Base-by-base conservation (phyloP, 2,797 vertebrate genomes). In the Natrix natrix region DNA sequence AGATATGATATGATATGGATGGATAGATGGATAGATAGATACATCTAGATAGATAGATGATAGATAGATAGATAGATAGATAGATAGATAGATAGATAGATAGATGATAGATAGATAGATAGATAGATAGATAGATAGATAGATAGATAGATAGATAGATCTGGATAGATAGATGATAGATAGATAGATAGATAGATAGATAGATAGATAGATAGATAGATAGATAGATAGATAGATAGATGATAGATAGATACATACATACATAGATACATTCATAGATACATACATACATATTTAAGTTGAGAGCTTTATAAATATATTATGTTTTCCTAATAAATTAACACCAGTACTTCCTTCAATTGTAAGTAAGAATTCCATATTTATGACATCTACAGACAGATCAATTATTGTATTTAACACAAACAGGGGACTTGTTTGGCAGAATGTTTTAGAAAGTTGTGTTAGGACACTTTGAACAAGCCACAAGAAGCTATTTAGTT, bases 371-470 rank as follows among this genome's bases (percentile, higher is more conserved):
- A 56, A 52, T 59, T 52, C 37, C 13, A 59, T 52, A 37, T 91
- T 69, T 14, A 56, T 61, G 14, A 5, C 28, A 78, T 89, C 14
- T 78, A 63, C 57, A 52, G 5, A 61, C n/a, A 55, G 5, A 83
- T 8, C 54, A 91, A 22, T n/a, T 14, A n/a, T 24, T 56, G 56
- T 16, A 43, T 5, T 54, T 57, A 87, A 32, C 59, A 28, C 12
- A 87, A 74, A 7, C 12, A 54, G 4, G 37, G 13, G 55, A 28
- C 26, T 54, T 90, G 26, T 91, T 87, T 57, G 52, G 26, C 28
- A 61, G n/a, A 24, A 61, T 63, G 55, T 88, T 93, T 43, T 57
- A 59, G 61, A 90, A 93, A 93, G 37, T 63, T 93, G 56, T 56
- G 6, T 55, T 74, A 61, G 5, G 5, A 11, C 2, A 4, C 63